Evolutionary conservation across 2,113 vertebrate species (phyloP), one percentile per base, ranked within the genome.

Genomic region (Lipophrys pholis): DNA sequence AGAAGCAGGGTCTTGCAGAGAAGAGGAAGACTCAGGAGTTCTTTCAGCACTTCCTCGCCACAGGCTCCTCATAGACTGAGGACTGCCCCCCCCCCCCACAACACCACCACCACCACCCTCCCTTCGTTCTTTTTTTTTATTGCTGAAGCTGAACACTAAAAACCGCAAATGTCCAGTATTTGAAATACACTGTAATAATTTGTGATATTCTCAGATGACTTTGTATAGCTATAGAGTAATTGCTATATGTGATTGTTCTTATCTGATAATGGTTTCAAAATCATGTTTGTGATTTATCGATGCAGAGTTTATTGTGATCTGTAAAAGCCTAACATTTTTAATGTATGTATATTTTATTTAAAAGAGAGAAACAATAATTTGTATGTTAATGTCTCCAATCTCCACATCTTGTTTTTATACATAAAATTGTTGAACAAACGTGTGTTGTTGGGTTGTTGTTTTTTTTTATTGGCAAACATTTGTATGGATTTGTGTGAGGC

Each of bases 21-120:
- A 98, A 97, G 91, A 96, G 90, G 87, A 97, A 94, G 80, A 94
- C 94, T n/a, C 95, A 96, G 86, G 95, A 96, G 8, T 99, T 99
- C 45, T 94, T 98, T 85, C 93, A 78, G 6, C 95, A 96, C 66
- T 99, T 99, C 87, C 93, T 99, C 30, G 69, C 36, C 41, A 79
- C 85, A 68, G 87, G 83, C 16, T 78, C 62, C 15, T 65, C 73
- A 0, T 93, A 92, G 94, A 70, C 7, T 21, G 56, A 88, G 46
- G 43, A 52, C 12, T 66, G 30, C 7, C 68, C 35, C 41, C 15
- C 42, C 38, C n/a, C n/a, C n/a, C n/a, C n/a, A n/a, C n/a, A n/a
- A n/a, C n/a, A n/a, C 21, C 21, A 30, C 21, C 21, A 30, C 21
- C 21, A 30, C 21, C 21, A 30, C 21, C 21, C 21, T 30, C 21